A percentile compares a stretch with the other conserved stretches of the same genome.
Conservation (phyloP, 1,140 invertebrate genomes). For the Cataglyphis hispanica region DNA sequence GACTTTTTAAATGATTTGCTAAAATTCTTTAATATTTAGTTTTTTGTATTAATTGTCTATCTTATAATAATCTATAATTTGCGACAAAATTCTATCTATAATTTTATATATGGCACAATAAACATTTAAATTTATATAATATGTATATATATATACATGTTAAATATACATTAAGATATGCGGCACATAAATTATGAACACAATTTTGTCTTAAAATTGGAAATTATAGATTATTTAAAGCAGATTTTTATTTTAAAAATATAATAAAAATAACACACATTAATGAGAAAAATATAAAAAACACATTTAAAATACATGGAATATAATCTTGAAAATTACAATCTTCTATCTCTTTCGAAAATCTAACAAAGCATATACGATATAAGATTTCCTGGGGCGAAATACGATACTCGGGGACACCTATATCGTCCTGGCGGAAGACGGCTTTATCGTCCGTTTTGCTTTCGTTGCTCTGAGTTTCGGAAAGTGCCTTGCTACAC, state of each 20-base stretch:
- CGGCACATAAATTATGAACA: no score
- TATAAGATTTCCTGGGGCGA: conserved; percentile 33
- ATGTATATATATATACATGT: no score
- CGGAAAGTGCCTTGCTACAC: conserved; percentile 9
- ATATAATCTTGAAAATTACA: conserved; percentile 22
- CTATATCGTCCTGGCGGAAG: conserved; percentile 21
- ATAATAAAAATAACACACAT: conserved; percentile 27
- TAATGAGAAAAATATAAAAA: not conserved
- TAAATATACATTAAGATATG: no score
- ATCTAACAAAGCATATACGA: conserved; percentile 48
- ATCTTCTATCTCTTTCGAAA: conserved; percentile 46
- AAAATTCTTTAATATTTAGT: not conserved
- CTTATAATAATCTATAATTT: no score
- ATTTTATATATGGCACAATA: no score
- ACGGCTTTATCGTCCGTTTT: conserved; percentile 41
- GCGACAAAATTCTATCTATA: no score
- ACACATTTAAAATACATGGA: not conserved
- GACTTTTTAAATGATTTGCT: not conserved
- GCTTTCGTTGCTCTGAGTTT: conserved; percentile 19
- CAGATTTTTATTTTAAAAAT: not conserved
- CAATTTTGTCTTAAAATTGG: no score
- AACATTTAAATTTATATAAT: no score
- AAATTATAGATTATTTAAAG: no score
- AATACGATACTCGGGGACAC: conserved; percentile 46
- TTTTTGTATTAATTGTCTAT: no score